Conservation (phyloP, 2,888 invertebrate genomes). For the Brassicogethes aeneus region DNA sequence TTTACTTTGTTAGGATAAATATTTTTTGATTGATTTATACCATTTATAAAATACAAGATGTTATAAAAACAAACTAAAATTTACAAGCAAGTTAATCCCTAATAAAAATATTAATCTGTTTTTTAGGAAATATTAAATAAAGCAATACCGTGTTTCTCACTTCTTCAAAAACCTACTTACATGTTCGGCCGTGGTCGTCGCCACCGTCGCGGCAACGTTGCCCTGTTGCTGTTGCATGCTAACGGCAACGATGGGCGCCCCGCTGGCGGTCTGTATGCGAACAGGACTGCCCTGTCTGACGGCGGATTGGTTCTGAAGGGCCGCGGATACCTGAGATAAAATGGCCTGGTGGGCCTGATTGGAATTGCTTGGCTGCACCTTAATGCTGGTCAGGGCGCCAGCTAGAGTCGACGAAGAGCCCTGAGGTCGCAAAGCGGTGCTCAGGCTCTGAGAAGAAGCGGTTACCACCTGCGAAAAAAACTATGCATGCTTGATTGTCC, state of each 20-base stretch:
- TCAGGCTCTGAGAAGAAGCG: constrained; percentile 46
- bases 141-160: too few relatives aligned
- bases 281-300: constrained; percentile 50
- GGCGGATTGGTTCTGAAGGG: constrained; percentile 42
- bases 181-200: constrained; percentile 28
- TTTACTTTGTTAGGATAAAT: too few relatives aligned
- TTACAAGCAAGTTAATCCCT: too few relatives aligned
- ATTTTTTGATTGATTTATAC: too few relatives aligned
- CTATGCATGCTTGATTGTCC: background rate
- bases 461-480: constrained; percentile 44
- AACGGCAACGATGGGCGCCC: constrained; percentile 49
- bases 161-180: constrained; percentile 37
- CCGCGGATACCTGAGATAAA: constrained; percentile 47
- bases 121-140: too few relatives aligned
- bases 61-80: too few relatives aligned
- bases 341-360: constrained; percentile 45
- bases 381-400: constrained; percentile 42
- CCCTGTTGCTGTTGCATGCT: constrained; percentile 37
- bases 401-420: constrained; percentile 38
- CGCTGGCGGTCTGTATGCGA: constrained; percentile 44
- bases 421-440: constrained; percentile 45
- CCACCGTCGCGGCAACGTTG: constrained; percentile 16
- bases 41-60: too few relatives aligned
- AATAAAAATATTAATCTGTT: too few relatives aligned
- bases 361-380: constrained; percentile 34